phyloP scores from a whole-genome alignment of 1,140 invertebrate genomes.

The Periplaneta americana region DNA sequence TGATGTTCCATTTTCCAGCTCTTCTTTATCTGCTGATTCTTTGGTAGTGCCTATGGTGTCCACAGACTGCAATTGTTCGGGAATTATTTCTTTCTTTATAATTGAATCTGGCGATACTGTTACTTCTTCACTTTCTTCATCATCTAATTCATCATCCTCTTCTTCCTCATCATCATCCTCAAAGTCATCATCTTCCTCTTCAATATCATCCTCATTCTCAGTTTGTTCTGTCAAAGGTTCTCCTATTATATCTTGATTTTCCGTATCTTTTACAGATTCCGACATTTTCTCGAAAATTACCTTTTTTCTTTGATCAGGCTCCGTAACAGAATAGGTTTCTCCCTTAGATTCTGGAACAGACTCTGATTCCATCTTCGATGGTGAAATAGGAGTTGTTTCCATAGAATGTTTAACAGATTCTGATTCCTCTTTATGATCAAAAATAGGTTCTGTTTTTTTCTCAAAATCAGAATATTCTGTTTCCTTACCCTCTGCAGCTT shows the following conservation, averaged over 20 bases:
- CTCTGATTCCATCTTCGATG: too few species aligned
- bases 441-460: not conserved
- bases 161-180: slow-evolving; percentile 24
- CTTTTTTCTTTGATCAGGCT: too few species aligned
- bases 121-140: slow-evolving; percentile 18
- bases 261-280: not conserved
- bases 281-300: not conserved
- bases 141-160: slow-evolving; percentile 21
- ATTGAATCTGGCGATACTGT: not conserved
- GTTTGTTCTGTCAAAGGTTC: not conserved
- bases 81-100: not conserved
- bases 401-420: not conserved
- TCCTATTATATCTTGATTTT: not conserved
- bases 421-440: not conserved
- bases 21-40: not conserved
- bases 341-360: too few species aligned
- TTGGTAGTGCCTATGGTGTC: not conserved
- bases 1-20: not conserved
- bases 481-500: not conserved
- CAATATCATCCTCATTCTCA: slow-evolving; percentile 20
- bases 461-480: not conserved
- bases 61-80: not conserved
- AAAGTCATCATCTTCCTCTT: slow-evolving; percentile 25
- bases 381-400: too few species aligned
- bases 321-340: too few species aligned